Percentiles rank a stretch among this genome's conserved stretches.
phyloP scores from a whole-genome alignment of 2,113 vertebrate genomes.

The Calypte anna region DNA sequence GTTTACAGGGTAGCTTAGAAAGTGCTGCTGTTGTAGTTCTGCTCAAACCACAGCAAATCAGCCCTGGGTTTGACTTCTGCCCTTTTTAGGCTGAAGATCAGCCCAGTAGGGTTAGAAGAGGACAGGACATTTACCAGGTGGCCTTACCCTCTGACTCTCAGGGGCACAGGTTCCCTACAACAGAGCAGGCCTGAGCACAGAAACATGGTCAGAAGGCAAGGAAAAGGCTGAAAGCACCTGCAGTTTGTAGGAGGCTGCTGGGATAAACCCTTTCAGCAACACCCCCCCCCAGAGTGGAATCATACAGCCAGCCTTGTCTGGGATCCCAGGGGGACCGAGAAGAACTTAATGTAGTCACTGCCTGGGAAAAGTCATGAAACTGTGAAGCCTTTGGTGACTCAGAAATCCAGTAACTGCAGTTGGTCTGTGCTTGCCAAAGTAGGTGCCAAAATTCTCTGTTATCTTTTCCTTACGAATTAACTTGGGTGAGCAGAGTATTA shows the following conservation, averaged over 20 bases:
- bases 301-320: accelerated
- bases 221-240: background rate
- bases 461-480: background rate
- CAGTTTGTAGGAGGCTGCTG: background rate
- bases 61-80: background rate
- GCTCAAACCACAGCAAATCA: background rate
- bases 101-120: background rate
- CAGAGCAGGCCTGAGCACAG: background rate
- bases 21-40: background rate
- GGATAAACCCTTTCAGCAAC: background rate
- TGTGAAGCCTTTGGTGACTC: background rate
- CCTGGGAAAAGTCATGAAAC: background rate
- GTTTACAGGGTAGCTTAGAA: background rate
- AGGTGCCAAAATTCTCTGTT: background rate
- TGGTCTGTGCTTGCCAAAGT: background rate
- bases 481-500: background rate
- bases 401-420: background rate
- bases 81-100: background rate
- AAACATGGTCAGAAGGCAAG: accelerated
- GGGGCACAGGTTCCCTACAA: background rate
- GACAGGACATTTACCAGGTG: accelerated
- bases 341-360: background rate
- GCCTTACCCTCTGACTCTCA: background rate
- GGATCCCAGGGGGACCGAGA: too few species aligned
- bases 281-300: background rate